Percentiles rank a stretch among this genome's conserved stretches.
Conservation (phyloP, 2,888 invertebrate species). For the Hofmannophila pseudospretella region DNA sequence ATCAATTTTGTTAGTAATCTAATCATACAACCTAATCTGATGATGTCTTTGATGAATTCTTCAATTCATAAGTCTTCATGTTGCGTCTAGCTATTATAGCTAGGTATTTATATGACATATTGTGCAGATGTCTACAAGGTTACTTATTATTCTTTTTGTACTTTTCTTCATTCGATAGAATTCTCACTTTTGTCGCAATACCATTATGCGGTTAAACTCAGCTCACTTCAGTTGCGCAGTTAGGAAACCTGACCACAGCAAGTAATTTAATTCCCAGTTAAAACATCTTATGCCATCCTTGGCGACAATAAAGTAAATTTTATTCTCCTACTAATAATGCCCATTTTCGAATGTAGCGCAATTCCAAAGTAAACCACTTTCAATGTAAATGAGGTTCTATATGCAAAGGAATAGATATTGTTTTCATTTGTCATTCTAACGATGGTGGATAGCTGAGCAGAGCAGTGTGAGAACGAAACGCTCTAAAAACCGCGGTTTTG, state of each 20-base stretch:
- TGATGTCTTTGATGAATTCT: too few relatives aligned
- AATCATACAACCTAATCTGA: too few relatives aligned
- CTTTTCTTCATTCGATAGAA: constrained; percentile 2
- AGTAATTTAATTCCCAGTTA: constrained; percentile 18
- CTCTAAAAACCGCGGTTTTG: constrained; percentile 43
- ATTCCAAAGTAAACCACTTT: not conserved
- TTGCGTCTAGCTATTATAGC: too few relatives aligned
- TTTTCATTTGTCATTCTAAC: constrained; percentile 15
- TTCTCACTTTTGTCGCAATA: constrained; percentile 31
- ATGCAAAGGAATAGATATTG: constrained; percentile 16
- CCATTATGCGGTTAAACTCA: constrained; percentile 28
- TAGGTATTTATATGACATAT: not conserved
- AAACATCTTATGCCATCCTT: constrained; percentile 21
- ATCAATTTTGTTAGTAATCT: too few relatives aligned
- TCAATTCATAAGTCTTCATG: too few relatives aligned
- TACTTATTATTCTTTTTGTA: not conserved
- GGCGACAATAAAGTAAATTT: constrained; percentile 20
- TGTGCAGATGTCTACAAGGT: not conserved
- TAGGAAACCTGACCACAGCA: constrained; percentile 46
- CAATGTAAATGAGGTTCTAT: constrained; percentile 12
- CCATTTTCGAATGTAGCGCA: constrained; percentile 17
- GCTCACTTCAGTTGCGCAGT: constrained; percentile 29
- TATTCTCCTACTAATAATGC: constrained; percentile 20
- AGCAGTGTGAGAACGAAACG: constrained; percentile 50
- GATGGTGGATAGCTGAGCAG: constrained; percentile 22